Percentiles rank a stretch among this genome's conserved stretches.
These are phyloP conservation scores for Ctenoplectra terminalis DNA, from an alignment of 1,140 invertebrate species.

Conservation along the genomic window DNA sequence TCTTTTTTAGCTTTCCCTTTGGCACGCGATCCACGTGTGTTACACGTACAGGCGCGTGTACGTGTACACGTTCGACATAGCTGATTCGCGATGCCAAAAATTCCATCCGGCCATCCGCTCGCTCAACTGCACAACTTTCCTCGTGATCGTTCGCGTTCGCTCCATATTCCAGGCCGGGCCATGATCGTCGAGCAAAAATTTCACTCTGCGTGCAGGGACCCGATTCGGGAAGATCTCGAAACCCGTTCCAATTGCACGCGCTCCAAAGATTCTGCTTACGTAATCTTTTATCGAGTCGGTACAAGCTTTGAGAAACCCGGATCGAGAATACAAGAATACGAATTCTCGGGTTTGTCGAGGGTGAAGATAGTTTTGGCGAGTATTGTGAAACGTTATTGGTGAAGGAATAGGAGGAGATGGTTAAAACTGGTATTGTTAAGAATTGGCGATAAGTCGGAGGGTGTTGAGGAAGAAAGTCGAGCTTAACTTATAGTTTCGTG, in stretches of 20 bases:
- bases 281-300: background rate
- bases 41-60: no score
- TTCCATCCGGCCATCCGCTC: conserved; percentile 9
- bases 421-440: no score
- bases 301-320: background rate
- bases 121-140: conserved; percentile 46
- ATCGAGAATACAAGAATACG: background rate
- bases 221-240: background rate
- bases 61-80: background rate
- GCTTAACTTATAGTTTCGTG: no score
- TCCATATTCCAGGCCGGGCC: conserved; percentile 57
- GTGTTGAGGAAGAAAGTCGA: no score
- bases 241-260: background rate
- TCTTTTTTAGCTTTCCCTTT: conserved; percentile 27
- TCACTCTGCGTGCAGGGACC: conserved; percentile 37
- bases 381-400: background rate
- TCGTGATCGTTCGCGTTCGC: conserved; percentile 48
- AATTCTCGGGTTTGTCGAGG: background rate
- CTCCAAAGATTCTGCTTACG: conserved; percentile 5
- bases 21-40: background rate
- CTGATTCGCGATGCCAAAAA: conserved; percentile 51
- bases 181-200: conserved; percentile 52
- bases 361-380: background rate
- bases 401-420: background rate
- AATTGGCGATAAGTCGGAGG: no score